Conservation (phyloP, 2,888 invertebrate genomes). For the Lobophora halterata region DNA sequence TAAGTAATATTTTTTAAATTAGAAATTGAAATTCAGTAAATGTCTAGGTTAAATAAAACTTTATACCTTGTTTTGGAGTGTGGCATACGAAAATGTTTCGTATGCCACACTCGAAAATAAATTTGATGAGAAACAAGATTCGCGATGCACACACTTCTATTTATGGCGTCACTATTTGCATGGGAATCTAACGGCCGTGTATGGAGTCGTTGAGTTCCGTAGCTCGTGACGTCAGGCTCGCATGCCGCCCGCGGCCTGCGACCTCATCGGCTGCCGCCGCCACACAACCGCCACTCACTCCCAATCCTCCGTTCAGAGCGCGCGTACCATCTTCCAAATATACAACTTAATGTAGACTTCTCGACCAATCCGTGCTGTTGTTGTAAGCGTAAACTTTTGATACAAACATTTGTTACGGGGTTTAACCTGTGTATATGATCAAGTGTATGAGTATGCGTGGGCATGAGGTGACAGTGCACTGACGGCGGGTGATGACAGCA, state of each 20-base stretch:
- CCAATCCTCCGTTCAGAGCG: slow-evolving; percentile 21
- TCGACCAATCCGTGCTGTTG: no score
- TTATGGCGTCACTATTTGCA: slow-evolving; percentile 19
- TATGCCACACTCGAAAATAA: slow-evolving; percentile 6
- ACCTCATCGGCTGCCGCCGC: slow-evolving; percentile 16
- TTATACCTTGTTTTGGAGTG: no score
- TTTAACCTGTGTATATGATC: background rate
- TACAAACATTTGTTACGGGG: background rate
- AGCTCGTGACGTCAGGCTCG: slow-evolving; percentile 46
- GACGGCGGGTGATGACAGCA: slow-evolving; percentile 37
- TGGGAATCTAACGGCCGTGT: slow-evolving; percentile 26
- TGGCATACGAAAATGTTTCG: background rate
- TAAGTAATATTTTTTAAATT: slow-evolving; percentile 1
- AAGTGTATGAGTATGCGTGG: slow-evolving; percentile 8
- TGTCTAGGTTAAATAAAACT: no score
- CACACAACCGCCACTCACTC: slow-evolving; percentile 26
- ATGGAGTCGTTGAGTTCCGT: slow-evolving; percentile 22
- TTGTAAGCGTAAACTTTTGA: no score
- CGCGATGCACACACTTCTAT: slow-evolving; percentile 13
- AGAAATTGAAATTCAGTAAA: no score
- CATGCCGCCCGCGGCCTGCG: slow-evolving; percentile 32
- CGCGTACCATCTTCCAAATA: slow-evolving; percentile 6
- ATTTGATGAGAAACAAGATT: slow-evolving; percentile 8
- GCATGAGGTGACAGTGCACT: slow-evolving; percentile 37
- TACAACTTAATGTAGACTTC: no score